Evolutionary conservation across 2,797 vertebrate species (phyloP).

Genomic region (Lepus oiostolus): DNA sequence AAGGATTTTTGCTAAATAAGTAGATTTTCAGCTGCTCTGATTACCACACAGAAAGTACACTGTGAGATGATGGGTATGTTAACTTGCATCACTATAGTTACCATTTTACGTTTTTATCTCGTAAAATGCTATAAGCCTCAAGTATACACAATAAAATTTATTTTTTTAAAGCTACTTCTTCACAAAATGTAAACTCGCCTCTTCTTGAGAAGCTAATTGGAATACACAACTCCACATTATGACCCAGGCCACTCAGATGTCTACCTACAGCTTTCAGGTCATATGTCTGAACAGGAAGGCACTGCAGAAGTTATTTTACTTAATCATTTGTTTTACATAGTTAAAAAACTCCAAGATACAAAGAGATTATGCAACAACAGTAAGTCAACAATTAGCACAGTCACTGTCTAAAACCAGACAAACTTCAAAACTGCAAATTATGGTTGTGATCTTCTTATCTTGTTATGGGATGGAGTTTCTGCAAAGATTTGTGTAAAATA

Average conservation of each 20-base stretch:
- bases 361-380: not conserved
- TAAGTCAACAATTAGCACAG: not conserved
- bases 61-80: not conserved
- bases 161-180: not conserved
- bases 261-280: not conserved
- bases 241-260: not conserved
- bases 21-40: not conserved
- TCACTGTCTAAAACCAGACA: not conserved
- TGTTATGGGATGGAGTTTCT: not conserved
- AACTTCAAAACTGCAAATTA: not conserved
- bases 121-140: not conserved
- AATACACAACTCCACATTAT: not conserved
- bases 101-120: not conserved
- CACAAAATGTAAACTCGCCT: conserved; percentile 23
- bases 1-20: not conserved
- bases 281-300: not conserved
- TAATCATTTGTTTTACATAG: not conserved
- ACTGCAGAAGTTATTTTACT: not conserved
- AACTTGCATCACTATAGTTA: not conserved
- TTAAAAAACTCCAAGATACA: not conserved
- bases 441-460: not conserved
- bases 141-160: not conserved
- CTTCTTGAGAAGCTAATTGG: not conserved
- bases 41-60: not conserved
- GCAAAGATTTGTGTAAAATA: not conserved